phyloP scores from a whole-genome alignment of 2,113 vertebrate species.

The Notothenia coriiceps region DNA sequence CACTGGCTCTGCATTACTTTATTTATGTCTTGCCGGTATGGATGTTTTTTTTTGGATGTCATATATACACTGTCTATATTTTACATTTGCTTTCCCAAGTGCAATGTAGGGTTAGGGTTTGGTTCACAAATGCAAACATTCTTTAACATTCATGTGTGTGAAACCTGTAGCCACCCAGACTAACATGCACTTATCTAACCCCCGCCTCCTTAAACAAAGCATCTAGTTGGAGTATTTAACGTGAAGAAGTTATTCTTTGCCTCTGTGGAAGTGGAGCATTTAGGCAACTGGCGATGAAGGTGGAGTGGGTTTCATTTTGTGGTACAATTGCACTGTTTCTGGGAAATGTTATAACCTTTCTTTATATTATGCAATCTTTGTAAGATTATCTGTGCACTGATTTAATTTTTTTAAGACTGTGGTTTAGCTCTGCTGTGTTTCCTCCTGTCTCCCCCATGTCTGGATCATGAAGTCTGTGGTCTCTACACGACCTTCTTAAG shows the following conservation, averaged over 20 bases:
- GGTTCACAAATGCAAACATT: background rate
- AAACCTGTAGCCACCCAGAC: constrained; percentile 53
- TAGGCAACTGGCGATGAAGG: background rate
- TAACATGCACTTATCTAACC: constrained; percentile 2
- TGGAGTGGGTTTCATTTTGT: constrained; percentile 18
- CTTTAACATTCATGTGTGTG: background rate
- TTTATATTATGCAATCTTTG: constrained; percentile 77
- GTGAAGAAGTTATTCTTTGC: background rate
- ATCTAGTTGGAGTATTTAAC: background rate
- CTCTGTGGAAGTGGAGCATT: background rate
- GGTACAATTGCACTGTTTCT: constrained; percentile 71
- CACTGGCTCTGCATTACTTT: constrained; percentile 22
- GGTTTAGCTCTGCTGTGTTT: constrained; percentile 55
- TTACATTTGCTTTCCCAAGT: constrained; percentile 52
- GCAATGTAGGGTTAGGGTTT: constrained; percentile 43
- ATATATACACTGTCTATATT: background rate
- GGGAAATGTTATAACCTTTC: constrained; percentile 60
- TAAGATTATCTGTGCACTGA: constrained; percentile 65
- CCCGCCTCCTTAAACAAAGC: constrained; percentile 5
- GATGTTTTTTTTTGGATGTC: background rate
- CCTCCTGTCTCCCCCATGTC: constrained; percentile 35
- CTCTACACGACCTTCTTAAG: constrained; percentile 44
- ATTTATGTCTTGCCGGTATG: constrained; percentile 14
- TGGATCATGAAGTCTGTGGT: constrained; percentile 32
- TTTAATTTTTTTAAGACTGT: constrained; percentile 63